Evolutionary conservation across 2,888 invertebrate genomes (phyloP).

Genomic region (Meiosimyza decipiens): DNA sequence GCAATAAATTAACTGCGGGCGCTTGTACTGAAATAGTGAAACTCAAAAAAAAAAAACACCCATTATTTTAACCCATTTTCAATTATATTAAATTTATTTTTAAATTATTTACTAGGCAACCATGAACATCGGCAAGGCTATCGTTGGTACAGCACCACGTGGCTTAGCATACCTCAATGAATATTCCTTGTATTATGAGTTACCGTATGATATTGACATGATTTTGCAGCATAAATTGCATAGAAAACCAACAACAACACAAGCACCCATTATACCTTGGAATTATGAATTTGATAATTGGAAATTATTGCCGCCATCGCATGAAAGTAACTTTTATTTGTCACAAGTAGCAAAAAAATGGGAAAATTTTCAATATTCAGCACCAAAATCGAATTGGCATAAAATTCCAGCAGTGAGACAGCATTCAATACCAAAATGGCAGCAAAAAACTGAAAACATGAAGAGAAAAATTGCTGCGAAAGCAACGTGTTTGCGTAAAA

Average conservation of each 20-base stretch:
- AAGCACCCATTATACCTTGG: conserved; percentile 6
- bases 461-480: conserved; percentile 10
- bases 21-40: neutral
- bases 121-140: conserved; percentile 52
- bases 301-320: neutral
- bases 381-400: neutral
- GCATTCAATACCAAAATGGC: neutral
- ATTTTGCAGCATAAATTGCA: conserved; percentile 36
- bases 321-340: neutral
- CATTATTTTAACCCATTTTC: conserved; percentile 7
- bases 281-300: too few relatives aligned
- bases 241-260: neutral
- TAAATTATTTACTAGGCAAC: conserved; percentile 47
- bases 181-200: conserved; percentile 53
- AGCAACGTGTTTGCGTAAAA: neutral
- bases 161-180: conserved; percentile 56
- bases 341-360: neutral
- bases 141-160: conserved; percentile 53
- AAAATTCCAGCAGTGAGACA: neutral
- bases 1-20: too few relatives aligned
- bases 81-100: neutral
- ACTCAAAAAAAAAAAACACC: neutral
- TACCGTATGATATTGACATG: conserved; percentile 51
- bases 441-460: neutral
- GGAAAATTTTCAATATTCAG: neutral